These are phyloP conservation scores for Gymnoscopelus microlampas DNA, from an alignment of 2,797 vertebrate species.

Conservation along the genomic window DNA sequence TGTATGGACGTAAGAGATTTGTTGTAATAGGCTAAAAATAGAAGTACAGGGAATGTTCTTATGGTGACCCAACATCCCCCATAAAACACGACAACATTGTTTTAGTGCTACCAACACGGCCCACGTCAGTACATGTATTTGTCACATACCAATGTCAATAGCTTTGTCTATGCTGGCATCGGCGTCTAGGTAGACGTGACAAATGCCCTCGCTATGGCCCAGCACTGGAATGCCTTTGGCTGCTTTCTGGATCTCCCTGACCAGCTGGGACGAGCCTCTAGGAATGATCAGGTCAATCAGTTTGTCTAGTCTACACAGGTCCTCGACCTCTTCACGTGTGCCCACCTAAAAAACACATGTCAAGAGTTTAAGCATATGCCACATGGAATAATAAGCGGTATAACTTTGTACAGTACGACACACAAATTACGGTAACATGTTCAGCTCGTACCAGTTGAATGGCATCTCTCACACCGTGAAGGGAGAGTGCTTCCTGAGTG, in stretches of 20 bases:
- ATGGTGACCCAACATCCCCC: no score
- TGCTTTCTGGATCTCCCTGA: conserved; percentile 91
- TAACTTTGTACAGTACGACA: no score
- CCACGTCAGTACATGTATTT: not conserved
- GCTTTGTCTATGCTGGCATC: conserved; percentile 95
- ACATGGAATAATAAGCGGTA: not conserved
- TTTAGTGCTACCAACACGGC: not conserved
- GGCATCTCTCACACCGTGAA: conserved; percentile 91
- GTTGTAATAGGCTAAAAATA: no score
- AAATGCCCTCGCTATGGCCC: conserved; percentile 98
- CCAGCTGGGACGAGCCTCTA: conserved; percentile 93
- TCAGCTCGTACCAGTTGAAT: conserved; percentile 88
- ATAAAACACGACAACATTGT: no score
- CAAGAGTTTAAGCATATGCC: conserved; percentile 2
- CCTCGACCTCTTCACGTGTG: conserved; percentile 96
- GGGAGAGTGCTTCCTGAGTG: conserved; percentile 92
- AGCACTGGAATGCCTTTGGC: conserved; percentile 96
- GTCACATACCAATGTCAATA: conserved; percentile 88
- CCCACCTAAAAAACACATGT: conserved; percentile 85
- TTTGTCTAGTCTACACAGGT: conserved; percentile 94
- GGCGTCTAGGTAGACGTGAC: conserved; percentile 91
- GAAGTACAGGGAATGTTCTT: no score
- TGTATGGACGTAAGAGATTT: no score
- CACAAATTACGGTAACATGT: not conserved
- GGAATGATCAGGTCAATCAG: conserved; percentile 98